Evolutionary conservation across 2,888 invertebrate genomes (phyloP).

Genomic region (Dexiosoma caninum): DNA sequence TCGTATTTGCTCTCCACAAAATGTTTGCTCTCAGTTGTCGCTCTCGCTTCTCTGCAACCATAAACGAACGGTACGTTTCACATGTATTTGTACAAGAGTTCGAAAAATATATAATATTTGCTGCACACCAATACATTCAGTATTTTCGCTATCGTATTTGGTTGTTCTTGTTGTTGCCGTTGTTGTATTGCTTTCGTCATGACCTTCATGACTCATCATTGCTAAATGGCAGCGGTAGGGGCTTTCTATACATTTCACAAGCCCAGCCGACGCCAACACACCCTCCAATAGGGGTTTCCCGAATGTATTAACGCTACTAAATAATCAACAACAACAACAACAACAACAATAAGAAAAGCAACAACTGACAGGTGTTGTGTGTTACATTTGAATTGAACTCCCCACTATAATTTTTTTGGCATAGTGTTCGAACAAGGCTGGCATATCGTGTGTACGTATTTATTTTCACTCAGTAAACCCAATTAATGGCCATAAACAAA

Average conservation of each 20-base stretch:
- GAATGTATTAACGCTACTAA: conserved; percentile 36
- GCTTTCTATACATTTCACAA: conserved; percentile 7
- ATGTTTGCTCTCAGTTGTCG: neutral
- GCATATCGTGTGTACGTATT: conserved; percentile 28
- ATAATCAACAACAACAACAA: neutral
- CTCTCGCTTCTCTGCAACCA: conserved; percentile 4
- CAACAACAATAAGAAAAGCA: too few relatives aligned
- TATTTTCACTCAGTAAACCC: conserved; percentile 14
- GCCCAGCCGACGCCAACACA: conserved; percentile 50
- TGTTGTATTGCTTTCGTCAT: conserved; percentile 73
- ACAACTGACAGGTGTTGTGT: conserved; percentile 43
- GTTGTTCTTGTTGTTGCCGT: conserved; percentile 34
- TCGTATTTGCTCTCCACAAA: neutral
- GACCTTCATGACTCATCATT: conserved; percentile 79
- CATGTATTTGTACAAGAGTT: conserved; percentile 45
- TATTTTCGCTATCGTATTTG: neutral
- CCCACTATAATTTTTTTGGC: too few relatives aligned
- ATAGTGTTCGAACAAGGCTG: neutral
- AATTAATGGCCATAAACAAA: conserved; percentile 52
- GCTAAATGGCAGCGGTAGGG: conserved; percentile 63
- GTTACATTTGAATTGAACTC: neutral
- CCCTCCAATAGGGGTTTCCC: conserved; percentile 68
- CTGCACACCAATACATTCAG: conserved; percentile 4
- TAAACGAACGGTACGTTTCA: neutral
- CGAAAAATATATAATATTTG: conserved; percentile 43